phyloP scores from a whole-genome alignment of 2,888 invertebrate species.

The Chloroclystis v-ata region DNA sequence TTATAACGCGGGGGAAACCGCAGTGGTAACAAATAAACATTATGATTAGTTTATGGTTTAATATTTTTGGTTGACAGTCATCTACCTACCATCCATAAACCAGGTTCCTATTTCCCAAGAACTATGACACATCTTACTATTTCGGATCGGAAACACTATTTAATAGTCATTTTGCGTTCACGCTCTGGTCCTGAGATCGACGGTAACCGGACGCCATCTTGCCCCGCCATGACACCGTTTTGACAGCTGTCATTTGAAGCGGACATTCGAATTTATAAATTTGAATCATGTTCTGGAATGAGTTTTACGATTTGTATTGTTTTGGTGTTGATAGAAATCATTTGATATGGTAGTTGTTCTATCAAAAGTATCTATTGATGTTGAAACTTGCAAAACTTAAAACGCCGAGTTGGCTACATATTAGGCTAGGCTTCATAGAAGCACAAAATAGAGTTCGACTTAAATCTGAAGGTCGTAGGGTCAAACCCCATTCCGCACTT shows the following conservation, averaged over 20 bases:
- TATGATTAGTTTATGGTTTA: too few relatives aligned
- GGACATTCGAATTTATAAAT: slow-evolving; percentile 72
- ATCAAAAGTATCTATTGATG: too few relatives aligned
- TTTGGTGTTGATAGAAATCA: neutral
- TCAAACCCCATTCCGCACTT: too few relatives aligned
- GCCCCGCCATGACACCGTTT: slow-evolving; percentile 66
- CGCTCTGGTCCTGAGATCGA: slow-evolving; percentile 57
- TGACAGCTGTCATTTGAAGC: slow-evolving; percentile 73
- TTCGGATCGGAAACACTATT: slow-evolving; percentile 66
- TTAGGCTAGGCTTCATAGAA: too few relatives aligned
- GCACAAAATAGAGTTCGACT: too few relatives aligned
- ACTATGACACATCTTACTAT: slow-evolving; percentile 35
- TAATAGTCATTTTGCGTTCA: slow-evolving; percentile 62
- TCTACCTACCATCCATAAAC: neutral
- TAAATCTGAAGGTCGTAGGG: too few relatives aligned
- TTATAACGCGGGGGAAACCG: too few relatives aligned
- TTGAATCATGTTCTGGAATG: slow-evolving; percentile 45
- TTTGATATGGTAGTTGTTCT: neutral
- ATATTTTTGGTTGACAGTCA: too few relatives aligned
- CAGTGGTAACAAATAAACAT: too few relatives aligned
- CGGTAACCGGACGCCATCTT: slow-evolving; percentile 75
- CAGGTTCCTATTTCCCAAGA: neutral
- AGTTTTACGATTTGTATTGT: slow-evolving; percentile 6
- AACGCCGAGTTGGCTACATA: too few relatives aligned
- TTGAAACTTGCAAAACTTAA: too few relatives aligned